Evolutionary conservation across 2,888 invertebrate genomes (phyloP).

Genomic region (Arctia plantaginis): DNA sequence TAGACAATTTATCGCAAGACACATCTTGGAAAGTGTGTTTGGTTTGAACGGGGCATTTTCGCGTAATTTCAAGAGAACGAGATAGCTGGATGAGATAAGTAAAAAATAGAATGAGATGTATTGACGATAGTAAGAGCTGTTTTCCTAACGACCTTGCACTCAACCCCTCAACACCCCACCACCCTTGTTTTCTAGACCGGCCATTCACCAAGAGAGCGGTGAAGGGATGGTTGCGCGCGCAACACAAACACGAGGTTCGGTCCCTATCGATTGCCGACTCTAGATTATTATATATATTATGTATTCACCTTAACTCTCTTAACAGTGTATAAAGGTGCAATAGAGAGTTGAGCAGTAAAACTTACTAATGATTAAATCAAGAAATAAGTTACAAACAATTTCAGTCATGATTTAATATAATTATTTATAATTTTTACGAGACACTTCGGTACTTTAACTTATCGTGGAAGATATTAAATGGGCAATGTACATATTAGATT

Average conservation of each 20-base stretch:
- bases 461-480: background rate
- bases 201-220: slow-evolving; percentile 79
- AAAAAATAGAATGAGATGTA: slow-evolving; percentile 65
- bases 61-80: slow-evolving; percentile 63
- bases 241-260: slow-evolving; percentile 66
- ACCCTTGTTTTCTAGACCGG: slow-evolving; percentile 69
- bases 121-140: slow-evolving; percentile 76
- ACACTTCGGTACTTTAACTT: background rate
- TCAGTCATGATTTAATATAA: background rate
- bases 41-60: slow-evolving; percentile 73
- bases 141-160: slow-evolving; percentile 78
- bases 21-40: slow-evolving; percentile 66
- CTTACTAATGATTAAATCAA: background rate
- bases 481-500: background rate
- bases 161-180: slow-evolving; percentile 62
- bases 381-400: background rate
- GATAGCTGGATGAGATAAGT: slow-evolving; percentile 44
- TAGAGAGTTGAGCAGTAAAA: background rate
- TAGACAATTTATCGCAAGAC: slow-evolving; percentile 62
- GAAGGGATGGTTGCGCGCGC: slow-evolving; percentile 79
- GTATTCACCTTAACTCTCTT: slow-evolving; percentile 43
- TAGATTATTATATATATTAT: slow-evolving; percentile 65
- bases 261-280: slow-evolving; percentile 75
- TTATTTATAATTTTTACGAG: background rate
- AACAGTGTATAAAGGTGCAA: background rate